These are phyloP conservation scores for Amblyteles armatorius DNA, from an alignment of 2,888 invertebrate species.

Conservation along the genomic window DNA sequence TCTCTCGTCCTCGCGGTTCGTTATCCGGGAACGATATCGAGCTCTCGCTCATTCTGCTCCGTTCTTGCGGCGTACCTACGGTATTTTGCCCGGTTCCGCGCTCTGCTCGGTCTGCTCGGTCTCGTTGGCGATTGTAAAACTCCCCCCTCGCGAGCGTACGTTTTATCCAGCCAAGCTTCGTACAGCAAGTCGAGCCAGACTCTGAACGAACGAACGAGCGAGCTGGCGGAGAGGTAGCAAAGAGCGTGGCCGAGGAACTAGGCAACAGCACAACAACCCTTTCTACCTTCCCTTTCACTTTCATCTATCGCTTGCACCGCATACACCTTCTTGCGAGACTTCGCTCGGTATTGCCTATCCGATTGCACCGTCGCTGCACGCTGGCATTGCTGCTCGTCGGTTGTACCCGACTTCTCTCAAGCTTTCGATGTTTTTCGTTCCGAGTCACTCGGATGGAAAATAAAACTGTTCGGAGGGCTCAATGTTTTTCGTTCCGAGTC, in stretches of 20 bases:
- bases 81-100: conserved; percentile 58
- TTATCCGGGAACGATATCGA: conserved; percentile 1
- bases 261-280: conserved; percentile 78
- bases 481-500: no score
- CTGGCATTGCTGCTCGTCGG: conserved; percentile 34
- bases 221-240: conserved; percentile 51
- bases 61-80: conserved; percentile 27
- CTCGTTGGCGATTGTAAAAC: conserved; percentile 49
- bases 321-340: conserved; percentile 53
- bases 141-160: conserved; percentile 26
- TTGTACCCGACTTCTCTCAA: conserved; percentile 16
- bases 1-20: background rate
- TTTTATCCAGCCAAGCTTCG: conserved; percentile 2
- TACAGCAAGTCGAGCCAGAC: conserved; percentile 43
- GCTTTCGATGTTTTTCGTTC: no score
- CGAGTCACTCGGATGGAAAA: no score
- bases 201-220: conserved; percentile 45
- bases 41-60: conserved; percentile 14
- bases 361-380: conserved; percentile 11
- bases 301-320: conserved; percentile 79
- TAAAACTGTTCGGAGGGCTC: no score
- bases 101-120: conserved; percentile 24
- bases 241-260: conserved; percentile 59
- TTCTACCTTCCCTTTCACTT: conserved; percentile 85
- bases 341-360: conserved; percentile 44